A percentile compares a stretch with the other conserved stretches of the same genome.
These are phyloP conservation scores for Caenorhabditis sp. DNA, from an alignment of 2,888 invertebrate species.

Conservation along the genomic window DNA sequence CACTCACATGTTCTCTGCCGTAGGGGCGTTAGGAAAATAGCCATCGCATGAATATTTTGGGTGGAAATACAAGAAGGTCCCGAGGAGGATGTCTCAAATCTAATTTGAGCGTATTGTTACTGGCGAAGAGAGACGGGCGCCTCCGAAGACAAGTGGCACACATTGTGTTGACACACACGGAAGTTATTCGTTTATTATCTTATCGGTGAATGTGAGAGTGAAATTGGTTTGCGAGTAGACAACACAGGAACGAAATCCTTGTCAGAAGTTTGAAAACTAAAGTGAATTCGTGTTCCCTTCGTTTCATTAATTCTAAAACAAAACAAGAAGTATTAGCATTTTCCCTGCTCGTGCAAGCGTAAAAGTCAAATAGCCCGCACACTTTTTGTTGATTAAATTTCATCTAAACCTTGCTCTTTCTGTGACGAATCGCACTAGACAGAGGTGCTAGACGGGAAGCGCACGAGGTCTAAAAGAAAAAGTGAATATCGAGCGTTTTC, in stretches of 20 bases:
- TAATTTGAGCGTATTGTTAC: constrained; percentile 55
- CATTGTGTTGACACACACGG: constrained; percentile 27
- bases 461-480: no score
- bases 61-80: constrained; percentile 41
- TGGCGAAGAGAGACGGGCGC: constrained; percentile 3
- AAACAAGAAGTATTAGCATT: constrained; percentile 13
- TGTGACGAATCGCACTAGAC: constrained; percentile 46
- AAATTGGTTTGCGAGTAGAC: no score
- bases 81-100: constrained; percentile 42
- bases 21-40: constrained; percentile 13
- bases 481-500: constrained; percentile 1
- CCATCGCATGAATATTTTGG: constrained; percentile 27
- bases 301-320: no score
- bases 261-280: no score
- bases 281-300: no score
- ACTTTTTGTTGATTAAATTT: constrained; percentile 53
- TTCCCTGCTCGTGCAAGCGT: constrained; percentile 15
- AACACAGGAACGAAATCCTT: no score
- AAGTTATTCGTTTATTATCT: constrained; percentile 17
- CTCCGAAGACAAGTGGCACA: constrained; percentile 19
- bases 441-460: constrained; percentile 19
- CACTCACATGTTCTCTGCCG: constrained; percentile 24
- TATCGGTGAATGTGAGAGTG: constrained; percentile 3
- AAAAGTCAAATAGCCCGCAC: constrained; percentile 43
- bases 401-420: constrained; percentile 37